Conservation (phyloP, 1,140 invertebrate genomes). For the Trachymyrmex septentrionalis region DNA sequence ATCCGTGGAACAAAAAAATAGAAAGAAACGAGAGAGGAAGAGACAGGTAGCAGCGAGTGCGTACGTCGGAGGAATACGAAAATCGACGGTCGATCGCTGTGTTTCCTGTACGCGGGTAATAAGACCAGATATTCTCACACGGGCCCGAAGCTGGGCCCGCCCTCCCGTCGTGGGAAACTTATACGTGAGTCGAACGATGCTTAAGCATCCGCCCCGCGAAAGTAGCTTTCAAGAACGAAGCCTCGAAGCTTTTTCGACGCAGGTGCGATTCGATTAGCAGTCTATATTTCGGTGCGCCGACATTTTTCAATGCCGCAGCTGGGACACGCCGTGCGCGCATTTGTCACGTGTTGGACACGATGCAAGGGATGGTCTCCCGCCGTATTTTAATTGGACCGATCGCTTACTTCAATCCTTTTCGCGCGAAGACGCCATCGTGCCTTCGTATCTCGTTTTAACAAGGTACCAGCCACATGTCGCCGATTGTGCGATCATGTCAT, state of each 20-base stretch:
- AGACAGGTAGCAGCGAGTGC: slow-evolving; percentile 40
- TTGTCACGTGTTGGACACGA: slow-evolving; percentile 55
- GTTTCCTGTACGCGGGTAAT: slow-evolving; percentile 83
- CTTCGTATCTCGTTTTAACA: slow-evolving; percentile 42
- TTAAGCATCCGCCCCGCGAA: slow-evolving; percentile 31
- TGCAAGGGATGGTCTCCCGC: background rate
- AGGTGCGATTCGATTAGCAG: slow-evolving; percentile 69
- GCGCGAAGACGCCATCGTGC: slow-evolving; percentile 38
- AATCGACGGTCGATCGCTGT: slow-evolving; percentile 76
- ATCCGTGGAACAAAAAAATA: background rate
- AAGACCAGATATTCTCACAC: slow-evolving; percentile 85
- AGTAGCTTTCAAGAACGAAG: slow-evolving; percentile 53
- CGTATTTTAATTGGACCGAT: slow-evolving; percentile 67
- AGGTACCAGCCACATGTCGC: background rate
- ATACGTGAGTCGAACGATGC: slow-evolving; percentile 81
- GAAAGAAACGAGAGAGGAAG: slow-evolving; percentile 29
- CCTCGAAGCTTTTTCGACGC: slow-evolving; percentile 38
- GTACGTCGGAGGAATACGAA: slow-evolving; percentile 83
- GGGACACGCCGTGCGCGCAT: slow-evolving; percentile 40
- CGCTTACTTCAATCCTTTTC: slow-evolving; percentile 69
- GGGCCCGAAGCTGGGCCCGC: slow-evolving; percentile 71
- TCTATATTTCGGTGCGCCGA: slow-evolving; percentile 23
- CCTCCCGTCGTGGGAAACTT: slow-evolving; percentile 85
- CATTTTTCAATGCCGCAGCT: slow-evolving; percentile 70
- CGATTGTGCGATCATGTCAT: slow-evolving; percentile 10